Conservation (phyloP, 2,888 invertebrate genomes). For the Troglohyphantes excavatus region DNA sequence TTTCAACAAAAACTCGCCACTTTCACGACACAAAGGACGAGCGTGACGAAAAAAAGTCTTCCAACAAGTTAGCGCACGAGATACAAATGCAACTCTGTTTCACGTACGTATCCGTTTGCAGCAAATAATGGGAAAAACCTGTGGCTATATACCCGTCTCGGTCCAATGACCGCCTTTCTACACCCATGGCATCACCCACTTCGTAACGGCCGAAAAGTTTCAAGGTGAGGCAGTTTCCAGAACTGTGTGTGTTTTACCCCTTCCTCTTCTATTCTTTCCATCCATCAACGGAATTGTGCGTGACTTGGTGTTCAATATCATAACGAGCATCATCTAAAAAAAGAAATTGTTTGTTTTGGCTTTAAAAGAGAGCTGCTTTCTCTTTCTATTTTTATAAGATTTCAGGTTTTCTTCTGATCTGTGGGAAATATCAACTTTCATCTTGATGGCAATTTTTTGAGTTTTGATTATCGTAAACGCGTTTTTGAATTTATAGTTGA, state of each 20-base stretch:
- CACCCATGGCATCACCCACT: slow-evolving; percentile 43
- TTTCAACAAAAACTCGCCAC: not conserved
- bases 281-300: slow-evolving; percentile 22
- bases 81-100: not conserved
- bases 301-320: slow-evolving; percentile 27
- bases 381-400: slow-evolving; percentile 34
- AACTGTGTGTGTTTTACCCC: not conserved
- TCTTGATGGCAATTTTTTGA: too few relatives aligned
- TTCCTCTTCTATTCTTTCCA: slow-evolving; percentile 10
- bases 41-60: not conserved
- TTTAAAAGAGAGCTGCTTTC: slow-evolving; percentile 15
- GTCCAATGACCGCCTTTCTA: slow-evolving; percentile 58
- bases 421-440: not conserved
- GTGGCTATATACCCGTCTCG: slow-evolving; percentile 24
- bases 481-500: too few relatives aligned
- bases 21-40: not conserved
- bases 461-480: too few relatives aligned
- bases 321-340: slow-evolving; percentile 9
- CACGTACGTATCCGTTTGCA: slow-evolving; percentile 8
- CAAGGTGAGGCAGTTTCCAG: slow-evolving; percentile 66
- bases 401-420: not conserved
- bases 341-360: not conserved
- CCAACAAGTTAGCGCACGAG: not conserved
- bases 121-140: slow-evolving; percentile 1
- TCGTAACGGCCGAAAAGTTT: slow-evolving; percentile 35